Evolutionary conservation across 2,797 vertebrate genomes (phyloP).

Genomic region (Clarias laeviceps): DNA sequence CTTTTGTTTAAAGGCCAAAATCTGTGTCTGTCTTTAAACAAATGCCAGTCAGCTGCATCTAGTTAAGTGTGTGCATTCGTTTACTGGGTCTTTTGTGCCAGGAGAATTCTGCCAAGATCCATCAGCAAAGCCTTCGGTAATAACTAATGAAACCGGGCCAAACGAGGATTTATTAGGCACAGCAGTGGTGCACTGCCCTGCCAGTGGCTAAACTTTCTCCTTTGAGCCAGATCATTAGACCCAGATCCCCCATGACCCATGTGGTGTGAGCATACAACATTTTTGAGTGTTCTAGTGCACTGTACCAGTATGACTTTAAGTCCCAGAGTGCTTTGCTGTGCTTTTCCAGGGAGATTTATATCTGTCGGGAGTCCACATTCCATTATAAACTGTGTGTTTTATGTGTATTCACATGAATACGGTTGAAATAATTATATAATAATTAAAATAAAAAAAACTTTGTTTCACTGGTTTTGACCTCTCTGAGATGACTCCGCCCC

Average conservation of each 20-base stretch:
- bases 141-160: constrained; percentile 31
- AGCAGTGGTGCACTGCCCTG: constrained; percentile 14
- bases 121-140: constrained; percentile 24
- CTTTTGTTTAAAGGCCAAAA: constrained; percentile 6
- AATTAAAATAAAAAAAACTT: neutral
- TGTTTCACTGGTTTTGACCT: neutral
- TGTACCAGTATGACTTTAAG: constrained; percentile 4
- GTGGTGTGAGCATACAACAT: neutral
- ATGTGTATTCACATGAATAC: neutral
- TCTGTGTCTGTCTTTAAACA: neutral
- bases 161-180: constrained; percentile 39
- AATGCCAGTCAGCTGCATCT: constrained; percentile 27
- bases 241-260: neutral
- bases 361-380: neutral
- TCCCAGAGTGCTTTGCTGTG: constrained; percentile 28
- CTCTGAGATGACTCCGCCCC: neutral
- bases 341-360: neutral
- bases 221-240: constrained; percentile 2
- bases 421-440: no score
- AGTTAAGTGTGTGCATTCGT: constrained; percentile 24
- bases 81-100: constrained; percentile 15
- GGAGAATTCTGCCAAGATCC: constrained; percentile 8
- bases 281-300: neutral
- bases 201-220: constrained; percentile 13
- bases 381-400: neutral